These are phyloP conservation scores for Cynopterus sphinx DNA, from an alignment of 2,797 vertebrate genomes.

Conservation along the genomic window DNA sequence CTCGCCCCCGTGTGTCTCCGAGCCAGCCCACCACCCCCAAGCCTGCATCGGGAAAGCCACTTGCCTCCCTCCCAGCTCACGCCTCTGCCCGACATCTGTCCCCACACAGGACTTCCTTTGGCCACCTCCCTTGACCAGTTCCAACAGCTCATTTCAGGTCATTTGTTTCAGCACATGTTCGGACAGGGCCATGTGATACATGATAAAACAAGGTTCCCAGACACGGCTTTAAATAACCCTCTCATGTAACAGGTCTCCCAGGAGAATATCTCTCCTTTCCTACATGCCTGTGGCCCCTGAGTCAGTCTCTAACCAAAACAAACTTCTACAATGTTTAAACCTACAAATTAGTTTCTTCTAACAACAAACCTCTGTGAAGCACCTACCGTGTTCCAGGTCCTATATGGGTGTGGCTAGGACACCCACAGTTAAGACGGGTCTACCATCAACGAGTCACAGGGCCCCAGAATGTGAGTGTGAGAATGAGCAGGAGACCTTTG, in stretches of 20 bases:
- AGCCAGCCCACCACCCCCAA: neutral
- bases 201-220: neutral
- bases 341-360: constrained; percentile 5
- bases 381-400: neutral
- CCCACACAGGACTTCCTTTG: neutral
- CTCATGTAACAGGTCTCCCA: neutral
- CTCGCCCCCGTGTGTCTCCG: neutral
- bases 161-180: neutral
- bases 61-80: neutral
- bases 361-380: neutral
- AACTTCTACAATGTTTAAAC: neutral
- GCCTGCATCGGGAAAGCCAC: neutral
- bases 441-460: neutral
- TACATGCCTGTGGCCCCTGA: neutral
- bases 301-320: constrained; percentile 9
- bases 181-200: neutral
- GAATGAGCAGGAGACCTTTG: neutral
- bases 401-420: neutral
- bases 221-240: neutral
- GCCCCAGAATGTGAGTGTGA: neutral
- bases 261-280: neutral
- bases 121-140: neutral
- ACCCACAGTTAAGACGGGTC: neutral
- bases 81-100: neutral
- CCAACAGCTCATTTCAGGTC: neutral